Base-by-base conservation (phyloP, 2,888 invertebrate species). In the Clusia tigrina region DNA sequence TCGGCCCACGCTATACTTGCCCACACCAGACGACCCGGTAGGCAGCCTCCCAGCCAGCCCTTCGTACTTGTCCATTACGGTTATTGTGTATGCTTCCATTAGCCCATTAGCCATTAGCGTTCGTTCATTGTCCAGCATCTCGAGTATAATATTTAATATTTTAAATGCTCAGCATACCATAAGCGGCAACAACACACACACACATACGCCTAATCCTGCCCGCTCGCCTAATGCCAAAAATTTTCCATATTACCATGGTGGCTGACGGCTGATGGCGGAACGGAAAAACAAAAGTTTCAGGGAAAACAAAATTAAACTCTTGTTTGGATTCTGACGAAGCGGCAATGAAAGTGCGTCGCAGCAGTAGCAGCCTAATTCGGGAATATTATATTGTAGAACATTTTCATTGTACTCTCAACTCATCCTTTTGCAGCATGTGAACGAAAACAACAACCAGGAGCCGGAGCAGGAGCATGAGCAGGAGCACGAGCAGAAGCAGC, bases 381-480 rank as follows among this genome's bases (percentile, higher is more conserved):
- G 15, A 42, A n/a, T n/a, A 42, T 6, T 42, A 48, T 48, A 20
- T 48, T 18, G 20, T 9, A 20, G 20, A 48, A 48, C 18, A 20
- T 48, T 48, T 48, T 48, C 48, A 48, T 48, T 48, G 6, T 32
- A 32, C 32, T 9, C 32, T 32, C 32, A 32, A 25, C 18, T 20
- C 22, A 22, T 58, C 58, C 61, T 6, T n/a, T n/a, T n/a, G n/a
- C 37, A 22, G 58, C 18, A 18, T 25, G 32, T n/a, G 26, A 46
- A 6, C 53, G 64, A 38, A 56, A 55, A 59, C 26, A 63, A 52
- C 20, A 66, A 58, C 10, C 15, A 48, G 46, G 2, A 52, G 22
- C 25, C 26, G 18, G 12, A n/a, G n/a, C n/a, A n/a, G n/a, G n/a
- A n/a, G n/a, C n/a, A n/a, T n/a, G n/a, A n/a, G n/a, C n/a, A n/a